Percentiles rank a stretch among this genome's conserved stretches.
Evolutionary conservation across 2,888 invertebrate species (phyloP).

Genomic region (Calameuta idolon): DNA sequence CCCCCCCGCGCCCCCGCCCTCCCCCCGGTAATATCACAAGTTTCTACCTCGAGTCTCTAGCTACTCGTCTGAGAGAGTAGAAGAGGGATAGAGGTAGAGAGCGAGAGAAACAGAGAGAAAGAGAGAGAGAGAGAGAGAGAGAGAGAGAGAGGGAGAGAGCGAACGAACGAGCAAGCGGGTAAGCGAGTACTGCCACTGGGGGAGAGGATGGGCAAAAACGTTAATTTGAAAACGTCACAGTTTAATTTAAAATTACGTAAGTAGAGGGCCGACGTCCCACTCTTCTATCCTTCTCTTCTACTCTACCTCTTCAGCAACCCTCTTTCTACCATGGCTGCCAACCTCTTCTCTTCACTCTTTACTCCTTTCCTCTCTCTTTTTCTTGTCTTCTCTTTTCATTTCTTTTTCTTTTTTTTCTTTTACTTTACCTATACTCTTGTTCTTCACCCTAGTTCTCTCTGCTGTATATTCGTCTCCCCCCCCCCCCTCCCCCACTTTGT

Average conservation of each 20-base stretch:
- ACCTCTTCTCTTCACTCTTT: slow-evolving; percentile 16
- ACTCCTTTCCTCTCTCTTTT: slow-evolving; percentile 8
- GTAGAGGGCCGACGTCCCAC: slow-evolving; percentile 42
- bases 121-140: slow-evolving; percentile 25
- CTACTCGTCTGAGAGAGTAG: slow-evolving; percentile 42
- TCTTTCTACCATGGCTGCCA: background rate
- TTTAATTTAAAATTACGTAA: slow-evolving; percentile 67
- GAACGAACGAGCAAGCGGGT: background rate
- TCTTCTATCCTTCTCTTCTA: background rate
- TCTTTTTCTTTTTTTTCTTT: background rate
- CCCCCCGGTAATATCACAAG: slow-evolving; percentile 62
- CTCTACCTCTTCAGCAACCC: slow-evolving; percentile 3
- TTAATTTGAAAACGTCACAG: slow-evolving; percentile 67
- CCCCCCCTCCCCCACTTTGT: background rate
- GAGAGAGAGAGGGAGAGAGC: slow-evolving; percentile 24
- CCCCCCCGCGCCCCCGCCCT: slow-evolving; percentile 46
- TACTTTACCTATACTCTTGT: background rate
- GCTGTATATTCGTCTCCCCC: background rate
- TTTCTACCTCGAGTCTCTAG: slow-evolving; percentile 58
- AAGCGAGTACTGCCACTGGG: slow-evolving; percentile 23
- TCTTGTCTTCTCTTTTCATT: slow-evolving; percentile 13
- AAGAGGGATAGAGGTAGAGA: slow-evolving; percentile 24
- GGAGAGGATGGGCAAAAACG: slow-evolving; percentile 58
- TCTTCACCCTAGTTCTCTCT: background rate
- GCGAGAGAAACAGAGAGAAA: slow-evolving; percentile 12